Conservation (phyloP, 2,888 invertebrate genomes). For the Trilocha varians region DNA sequence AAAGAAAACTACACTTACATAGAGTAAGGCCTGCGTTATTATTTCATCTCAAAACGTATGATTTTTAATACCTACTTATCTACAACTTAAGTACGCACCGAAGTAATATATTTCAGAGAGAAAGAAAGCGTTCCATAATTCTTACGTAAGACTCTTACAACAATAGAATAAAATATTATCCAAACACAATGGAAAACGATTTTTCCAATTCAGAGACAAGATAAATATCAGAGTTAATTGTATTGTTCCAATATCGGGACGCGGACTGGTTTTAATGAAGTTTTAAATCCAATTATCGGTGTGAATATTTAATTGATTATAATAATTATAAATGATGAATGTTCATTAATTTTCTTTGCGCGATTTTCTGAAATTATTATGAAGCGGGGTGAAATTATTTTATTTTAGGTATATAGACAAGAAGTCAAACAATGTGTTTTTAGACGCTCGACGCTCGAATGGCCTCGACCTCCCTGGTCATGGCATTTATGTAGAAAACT, state of each 20-base stretch:
- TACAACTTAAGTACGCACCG: too few relatives aligned
- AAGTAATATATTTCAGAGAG: too few relatives aligned
- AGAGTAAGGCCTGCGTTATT: too few relatives aligned
- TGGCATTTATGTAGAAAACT: constrained; percentile 51
- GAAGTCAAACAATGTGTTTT: constrained; percentile 63
- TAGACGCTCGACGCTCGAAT: constrained; percentile 55
- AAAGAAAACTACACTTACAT: too few relatives aligned
- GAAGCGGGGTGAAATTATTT: too few relatives aligned
- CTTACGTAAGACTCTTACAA: not conserved
- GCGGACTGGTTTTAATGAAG: not conserved
- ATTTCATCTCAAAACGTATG: too few relatives aligned
- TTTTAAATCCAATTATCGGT: not conserved
- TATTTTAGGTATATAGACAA: too few relatives aligned
- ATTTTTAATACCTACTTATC: too few relatives aligned
- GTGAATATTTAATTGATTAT: constrained; percentile 2
- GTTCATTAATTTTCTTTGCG: too few relatives aligned
- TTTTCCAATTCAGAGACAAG: not conserved
- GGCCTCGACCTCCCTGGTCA: constrained; percentile 59
- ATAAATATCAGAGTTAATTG: not conserved
- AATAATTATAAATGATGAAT: too few relatives aligned
- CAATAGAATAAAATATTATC: not conserved
- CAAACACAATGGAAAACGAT: not conserved
- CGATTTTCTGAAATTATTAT: too few relatives aligned
- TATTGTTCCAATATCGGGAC: not conserved
- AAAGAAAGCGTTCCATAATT: not conserved